Percentiles rank a stretch among this genome's conserved stretches.
Conservation (phyloP, 1,140 invertebrate genomes). For the Ectropis grisescens region DNA sequence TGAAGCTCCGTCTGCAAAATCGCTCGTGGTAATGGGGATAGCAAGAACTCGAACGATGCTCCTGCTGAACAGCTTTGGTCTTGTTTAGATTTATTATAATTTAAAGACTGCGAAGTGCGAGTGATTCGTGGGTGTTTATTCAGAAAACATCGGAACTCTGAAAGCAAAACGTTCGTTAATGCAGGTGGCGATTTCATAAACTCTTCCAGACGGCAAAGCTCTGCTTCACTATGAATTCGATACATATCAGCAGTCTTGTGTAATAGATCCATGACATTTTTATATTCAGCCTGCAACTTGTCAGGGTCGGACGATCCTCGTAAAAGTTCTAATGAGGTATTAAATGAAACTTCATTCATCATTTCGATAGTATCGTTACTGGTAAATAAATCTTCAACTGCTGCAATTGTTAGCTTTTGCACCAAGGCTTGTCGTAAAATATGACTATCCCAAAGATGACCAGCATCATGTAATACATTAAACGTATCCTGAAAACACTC, state of each 20-base stretch:
- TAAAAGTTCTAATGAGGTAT: conserved; percentile 39
- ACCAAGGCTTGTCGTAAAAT: conserved; percentile 31
- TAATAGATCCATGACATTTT: conserved; percentile 17
- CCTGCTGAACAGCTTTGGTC: too few relatives aligned
- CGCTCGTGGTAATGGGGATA: conserved; percentile 20
- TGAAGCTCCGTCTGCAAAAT: conserved; percentile 38
- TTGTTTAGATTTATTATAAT: too few relatives aligned
- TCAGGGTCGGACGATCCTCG: conserved; percentile 26
- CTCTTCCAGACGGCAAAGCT: conserved; percentile 33
- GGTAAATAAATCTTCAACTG: conserved; percentile 41
- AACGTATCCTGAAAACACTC: conserved; percentile 33
- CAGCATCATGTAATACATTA: conserved; percentile 29
- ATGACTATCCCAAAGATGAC: conserved; percentile 39
- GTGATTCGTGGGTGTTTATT: conserved; percentile 23
- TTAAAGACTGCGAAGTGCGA: too few relatives aligned
- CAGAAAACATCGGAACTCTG: conserved; percentile 39
- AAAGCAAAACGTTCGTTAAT: conserved; percentile 26
- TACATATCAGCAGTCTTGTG: conserved; percentile 26
- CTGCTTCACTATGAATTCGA: conserved; percentile 26
- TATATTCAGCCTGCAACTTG: conserved; percentile 32
- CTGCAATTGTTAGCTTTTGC: conserved; percentile 37
- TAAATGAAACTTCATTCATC: conserved; percentile 37
- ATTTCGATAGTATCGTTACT: conserved; percentile 33
- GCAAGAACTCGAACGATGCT: not conserved
- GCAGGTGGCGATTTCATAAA: conserved; percentile 26